Evolutionary conservation across 2,113 vertebrate genomes (phyloP), one percentile per base, ranked within the genome.

Genomic region (Paramormyrops kingsleyae): DNA sequence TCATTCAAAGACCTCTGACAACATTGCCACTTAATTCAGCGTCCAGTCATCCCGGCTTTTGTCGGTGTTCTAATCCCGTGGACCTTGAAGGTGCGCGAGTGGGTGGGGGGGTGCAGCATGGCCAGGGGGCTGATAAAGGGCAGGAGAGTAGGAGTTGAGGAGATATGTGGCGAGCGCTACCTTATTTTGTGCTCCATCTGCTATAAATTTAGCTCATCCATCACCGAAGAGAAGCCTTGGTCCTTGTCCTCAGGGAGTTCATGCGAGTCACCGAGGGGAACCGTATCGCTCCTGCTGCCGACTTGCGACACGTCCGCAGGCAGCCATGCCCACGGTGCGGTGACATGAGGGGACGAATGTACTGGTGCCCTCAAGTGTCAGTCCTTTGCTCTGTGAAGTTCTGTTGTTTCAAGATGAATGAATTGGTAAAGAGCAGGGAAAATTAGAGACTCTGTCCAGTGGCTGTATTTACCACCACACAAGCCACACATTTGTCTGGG

Each of bases 191-290:
- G 87, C 91, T 89, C 90, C 90, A 83, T 91, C 80, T 50, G 53
- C 91, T 92, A 92, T 53, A 93, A 91, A 94, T 92, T 93, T 90
- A 89, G 80, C 92, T 93, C 94, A 95, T 95, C 92, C 92, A 94
- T 95, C 93, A 94, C 83, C 0, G 50, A 53, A 49, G 4, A n/a
- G 91, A 89, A 47, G 87, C 90, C 31, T 87, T 89, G 91, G 91
- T 91, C 90, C 92, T 5, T 89, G 53, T 91, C 74, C 31, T 53
- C 88, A 53, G 46, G 90, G 56, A 70, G 89, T 92, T 92, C 88
- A 91, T 91, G 91, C 91, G 91, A 92, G 92, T 92, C 91, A 93
- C 90, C 89, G 92, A 70, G 21, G 87, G 77, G 39, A 88, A 83
- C n/a, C 2, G 19, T 39, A 80, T 74, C 88, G 31, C 66, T 15